Conservation (phyloP, 2,113 vertebrate genomes). For the Chauna torquata region DNA sequence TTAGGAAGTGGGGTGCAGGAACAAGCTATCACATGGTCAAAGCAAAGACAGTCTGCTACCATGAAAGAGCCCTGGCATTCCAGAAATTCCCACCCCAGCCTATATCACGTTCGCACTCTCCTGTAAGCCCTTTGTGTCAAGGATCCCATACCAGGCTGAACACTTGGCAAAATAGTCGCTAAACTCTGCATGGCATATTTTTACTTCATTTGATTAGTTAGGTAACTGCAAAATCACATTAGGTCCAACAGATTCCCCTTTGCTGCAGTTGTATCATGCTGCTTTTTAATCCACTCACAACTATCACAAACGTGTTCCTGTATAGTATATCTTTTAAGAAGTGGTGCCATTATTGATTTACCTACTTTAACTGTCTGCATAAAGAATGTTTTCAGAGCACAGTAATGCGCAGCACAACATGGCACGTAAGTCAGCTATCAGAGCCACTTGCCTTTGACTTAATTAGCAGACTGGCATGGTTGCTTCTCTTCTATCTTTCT, state of each 20-base stretch:
- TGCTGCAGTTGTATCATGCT: not conserved
- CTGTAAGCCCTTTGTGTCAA: not conserved
- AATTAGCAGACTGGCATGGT: not conserved
- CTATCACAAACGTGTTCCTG: not conserved
- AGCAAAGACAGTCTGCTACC: not conserved
- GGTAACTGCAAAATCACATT: not conserved
- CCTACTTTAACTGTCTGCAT: not conserved
- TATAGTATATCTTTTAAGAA: not conserved
- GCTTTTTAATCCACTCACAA: not conserved
- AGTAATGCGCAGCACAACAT: not conserved
- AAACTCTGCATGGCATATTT: not conserved
- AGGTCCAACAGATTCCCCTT: not conserved
- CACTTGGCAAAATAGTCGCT: not conserved
- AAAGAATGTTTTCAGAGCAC: not conserved
- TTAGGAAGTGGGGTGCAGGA: not conserved
- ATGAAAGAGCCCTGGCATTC: not conserved
- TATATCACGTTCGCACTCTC: accelerated
- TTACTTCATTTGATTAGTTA: not conserved
- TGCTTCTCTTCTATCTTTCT: not conserved
- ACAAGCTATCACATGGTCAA: not conserved
- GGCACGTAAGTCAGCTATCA: not conserved
- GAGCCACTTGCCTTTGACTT: not conserved
- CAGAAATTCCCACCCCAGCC: not conserved
- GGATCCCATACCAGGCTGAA: not conserved
- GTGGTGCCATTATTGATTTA: not conserved